Evolutionary conservation across 2,113 vertebrate genomes (phyloP).

Genomic region (Engraulis encrasicolus): DNA sequence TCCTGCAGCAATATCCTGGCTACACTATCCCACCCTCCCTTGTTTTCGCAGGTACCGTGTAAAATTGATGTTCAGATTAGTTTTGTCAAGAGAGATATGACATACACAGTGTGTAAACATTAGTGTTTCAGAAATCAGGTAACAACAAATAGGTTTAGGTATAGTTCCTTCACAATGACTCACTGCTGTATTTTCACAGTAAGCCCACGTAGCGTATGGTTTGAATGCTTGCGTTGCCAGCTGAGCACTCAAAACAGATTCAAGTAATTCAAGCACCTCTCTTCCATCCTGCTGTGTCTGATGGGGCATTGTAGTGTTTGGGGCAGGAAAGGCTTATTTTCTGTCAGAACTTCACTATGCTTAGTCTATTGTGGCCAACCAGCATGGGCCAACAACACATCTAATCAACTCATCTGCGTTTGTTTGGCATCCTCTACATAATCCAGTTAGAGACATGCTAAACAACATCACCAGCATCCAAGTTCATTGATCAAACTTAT

Average conservation of each 20-base stretch:
- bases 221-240: constrained; percentile 8
- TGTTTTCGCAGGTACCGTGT: background rate
- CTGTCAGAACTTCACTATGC: background rate
- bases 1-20: background rate
- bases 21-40: too few species aligned
- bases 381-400: background rate
- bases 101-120: constrained; percentile 1
- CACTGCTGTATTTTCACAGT: background rate
- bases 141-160: constrained; percentile 7
- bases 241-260: constrained; percentile 30
- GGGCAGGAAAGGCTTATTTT: background rate
- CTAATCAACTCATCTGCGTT: background rate
- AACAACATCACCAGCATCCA: background rate
- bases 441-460: background rate
- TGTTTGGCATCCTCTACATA: background rate
- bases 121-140: background rate
- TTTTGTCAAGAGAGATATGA: background rate
- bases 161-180: background rate
- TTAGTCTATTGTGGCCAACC: background rate
- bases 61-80: background rate
- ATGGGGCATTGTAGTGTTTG: background rate
- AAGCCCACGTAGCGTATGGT: background rate
- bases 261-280: constrained; percentile 37
- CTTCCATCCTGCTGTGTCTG: background rate
- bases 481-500: background rate